These are phyloP conservation scores for Acrobasis repandana DNA, from an alignment of 2,888 invertebrate species.

Conservation along the genomic window DNA sequence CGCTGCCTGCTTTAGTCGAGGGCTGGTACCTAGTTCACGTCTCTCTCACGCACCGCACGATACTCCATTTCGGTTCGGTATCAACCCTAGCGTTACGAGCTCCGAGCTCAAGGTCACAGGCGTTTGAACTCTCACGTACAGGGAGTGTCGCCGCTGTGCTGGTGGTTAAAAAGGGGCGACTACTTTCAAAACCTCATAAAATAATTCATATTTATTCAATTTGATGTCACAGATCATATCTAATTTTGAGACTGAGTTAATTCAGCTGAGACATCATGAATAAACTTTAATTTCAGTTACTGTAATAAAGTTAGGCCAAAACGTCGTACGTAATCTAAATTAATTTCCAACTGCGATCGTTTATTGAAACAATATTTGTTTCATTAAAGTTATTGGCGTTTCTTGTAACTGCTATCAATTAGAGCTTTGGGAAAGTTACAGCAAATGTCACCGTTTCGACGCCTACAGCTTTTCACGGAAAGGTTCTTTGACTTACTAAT, in stretches of 20 bases:
- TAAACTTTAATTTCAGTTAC: background rate
- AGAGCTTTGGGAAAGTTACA: background rate
- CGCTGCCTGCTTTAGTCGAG: too few relatives aligned
- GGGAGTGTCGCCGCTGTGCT: too few relatives aligned
- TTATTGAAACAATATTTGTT: background rate
- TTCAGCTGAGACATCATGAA: background rate
- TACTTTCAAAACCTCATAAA: too few relatives aligned
- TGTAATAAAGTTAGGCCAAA: background rate
- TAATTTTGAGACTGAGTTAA: background rate
- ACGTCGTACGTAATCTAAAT: background rate
- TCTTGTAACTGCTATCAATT: background rate
- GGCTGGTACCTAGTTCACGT: too few relatives aligned
- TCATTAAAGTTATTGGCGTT: background rate
- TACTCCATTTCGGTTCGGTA: too few relatives aligned
- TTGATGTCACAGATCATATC: background rate
- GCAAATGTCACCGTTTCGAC: background rate
- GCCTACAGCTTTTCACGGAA: background rate
- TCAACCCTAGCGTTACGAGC: too few relatives aligned
- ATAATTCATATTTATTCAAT: too few relatives aligned
- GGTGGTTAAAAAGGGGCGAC: too few relatives aligned
- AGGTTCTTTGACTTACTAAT: too few relatives aligned
- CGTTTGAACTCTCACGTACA: too few relatives aligned
- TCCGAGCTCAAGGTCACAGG: too few relatives aligned
- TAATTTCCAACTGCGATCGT: background rate
- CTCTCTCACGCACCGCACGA: too few relatives aligned